Evolutionary conservation across 2,888 invertebrate species (phyloP), one percentile per base, ranked within the genome.

Genomic region (Eilema sororculum): DNA sequence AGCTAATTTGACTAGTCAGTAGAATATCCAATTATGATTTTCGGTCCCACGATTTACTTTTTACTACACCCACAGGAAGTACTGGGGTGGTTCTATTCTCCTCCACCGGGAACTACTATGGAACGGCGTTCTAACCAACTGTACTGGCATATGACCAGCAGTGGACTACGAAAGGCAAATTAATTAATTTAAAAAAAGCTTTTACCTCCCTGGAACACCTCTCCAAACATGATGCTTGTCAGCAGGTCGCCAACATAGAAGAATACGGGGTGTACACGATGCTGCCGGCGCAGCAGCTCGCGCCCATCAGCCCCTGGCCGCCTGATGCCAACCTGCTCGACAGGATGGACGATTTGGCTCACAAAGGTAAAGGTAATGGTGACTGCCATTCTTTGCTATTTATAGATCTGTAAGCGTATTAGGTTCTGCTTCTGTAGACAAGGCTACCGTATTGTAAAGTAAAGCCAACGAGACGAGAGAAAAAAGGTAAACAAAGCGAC

Each of bases 271-370:
- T 94, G 16, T 95, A 95, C 91, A 96, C 96, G 81, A 97, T 98
- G 96, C 97, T 98, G 96, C 97, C 97, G 87, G 97, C 97, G 95
- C 97, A 97, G 96, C 97, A 97, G 93, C 96, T 98, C 85, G 96
- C 97, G 87, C 97, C 97, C 87, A 97, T 97, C 95, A 97, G 97
- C 91, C 97, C 98, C 85, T 98, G 98, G 98, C 97, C 97, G 76
- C 97, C 97, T 83, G 97, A 97, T 91, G 96, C 96, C 87, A 96
- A 97, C 92, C 96, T 97, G 88, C 96, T 98, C 86, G 98, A 98
- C 96, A 96, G 97, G 86, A 96, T 98, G 95, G 98, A 98, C 92
- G 98, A 98, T 89, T 96, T 98, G 95, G 97, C 97, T 84, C 98
- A 98, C 95, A 98, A 98, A 97, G 98, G 98, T 98, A 96, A 97